These are phyloP conservation scores for Mionectes olivaceus DNA, from an alignment of 2,797 vertebrate genomes.

Conservation along the genomic window DNA sequence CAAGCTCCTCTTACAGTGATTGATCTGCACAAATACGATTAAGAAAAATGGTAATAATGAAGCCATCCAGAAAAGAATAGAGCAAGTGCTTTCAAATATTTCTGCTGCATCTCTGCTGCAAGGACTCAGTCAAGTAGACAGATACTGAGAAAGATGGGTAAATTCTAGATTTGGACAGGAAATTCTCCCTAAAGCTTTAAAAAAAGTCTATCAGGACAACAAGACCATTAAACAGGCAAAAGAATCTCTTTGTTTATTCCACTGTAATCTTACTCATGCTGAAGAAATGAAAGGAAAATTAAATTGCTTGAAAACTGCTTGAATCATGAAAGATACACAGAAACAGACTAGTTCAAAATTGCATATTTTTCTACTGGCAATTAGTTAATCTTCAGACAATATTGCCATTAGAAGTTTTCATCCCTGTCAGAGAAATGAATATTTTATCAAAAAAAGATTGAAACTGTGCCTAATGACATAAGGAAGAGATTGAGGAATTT, in stretches of 20 bases:
- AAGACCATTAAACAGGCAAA: not conserved
- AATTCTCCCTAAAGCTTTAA: not conserved
- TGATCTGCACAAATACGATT: not conserved
- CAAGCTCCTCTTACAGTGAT: not conserved
- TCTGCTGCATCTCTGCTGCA: not conserved
- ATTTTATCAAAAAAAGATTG: conserved; percentile 30
- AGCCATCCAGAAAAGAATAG: not conserved
- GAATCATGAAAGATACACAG: not conserved
- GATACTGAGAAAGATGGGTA: not conserved
- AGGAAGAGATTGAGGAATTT: conserved; percentile 55
- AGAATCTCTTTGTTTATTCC: conserved; percentile 23
- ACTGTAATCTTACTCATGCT: conserved; percentile 16
- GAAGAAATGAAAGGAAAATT: conserved; percentile 20
- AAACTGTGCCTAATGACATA: conserved; percentile 26
- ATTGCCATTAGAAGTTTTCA: conserved; percentile 12
- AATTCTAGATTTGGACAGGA: not conserved
- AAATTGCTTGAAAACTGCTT: not conserved
- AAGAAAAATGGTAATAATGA: not conserved
- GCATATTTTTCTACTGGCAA: not conserved
- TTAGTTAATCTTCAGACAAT: conserved; percentile 11
- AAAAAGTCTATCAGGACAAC: not conserved
- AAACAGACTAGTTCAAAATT: not conserved
- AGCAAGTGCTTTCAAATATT: not conserved
- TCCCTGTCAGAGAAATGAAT: not conserved
- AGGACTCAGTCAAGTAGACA: not conserved